Conservation (phyloP, 1,140 invertebrate genomes). For the Anagrus nilaparvatae region DNA sequence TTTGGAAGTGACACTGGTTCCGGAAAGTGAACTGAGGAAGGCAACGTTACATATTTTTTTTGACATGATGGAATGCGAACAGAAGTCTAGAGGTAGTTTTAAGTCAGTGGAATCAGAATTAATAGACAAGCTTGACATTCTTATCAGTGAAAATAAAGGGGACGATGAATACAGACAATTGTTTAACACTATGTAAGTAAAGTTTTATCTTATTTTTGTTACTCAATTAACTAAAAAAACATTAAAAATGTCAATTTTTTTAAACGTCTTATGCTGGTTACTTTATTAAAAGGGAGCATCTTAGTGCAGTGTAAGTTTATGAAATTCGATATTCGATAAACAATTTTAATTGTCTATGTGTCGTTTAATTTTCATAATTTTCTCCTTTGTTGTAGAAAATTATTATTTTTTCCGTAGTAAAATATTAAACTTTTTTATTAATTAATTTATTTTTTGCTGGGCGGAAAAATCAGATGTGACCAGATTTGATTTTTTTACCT, state of each 20-base stretch:
- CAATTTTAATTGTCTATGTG: not conserved
- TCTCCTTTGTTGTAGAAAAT: no score
- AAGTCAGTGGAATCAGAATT: conserved; percentile 83
- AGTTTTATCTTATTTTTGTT: conserved; percentile 9
- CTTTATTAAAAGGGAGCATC: conserved; percentile 78
- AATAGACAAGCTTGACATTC: conserved; percentile 85
- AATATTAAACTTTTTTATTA: no score
- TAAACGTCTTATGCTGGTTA: conserved; percentile 40
- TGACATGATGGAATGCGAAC: conserved; percentile 94
- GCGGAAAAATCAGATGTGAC: no score
- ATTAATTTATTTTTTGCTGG: no score
- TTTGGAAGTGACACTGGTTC: conserved; percentile 86
- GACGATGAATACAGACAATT: conserved; percentile 85
- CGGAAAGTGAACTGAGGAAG: conserved; percentile 76
- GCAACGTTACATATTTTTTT: conserved; percentile 92
- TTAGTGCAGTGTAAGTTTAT: conserved; percentile 77
- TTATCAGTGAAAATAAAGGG: conserved; percentile 87
- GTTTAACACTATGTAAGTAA: conserved; percentile 88
- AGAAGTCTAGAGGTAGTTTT: conserved; percentile 71
- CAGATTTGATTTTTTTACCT: no score
- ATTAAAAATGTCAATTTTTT: conserved; percentile 19
- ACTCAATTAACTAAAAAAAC: not conserved
- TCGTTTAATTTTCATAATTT: no score
- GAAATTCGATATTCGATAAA: no score
- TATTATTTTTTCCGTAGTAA: no score